phyloP scores from a whole-genome alignment of 2,113 vertebrate genomes.

The Brevimyrus niger region DNA sequence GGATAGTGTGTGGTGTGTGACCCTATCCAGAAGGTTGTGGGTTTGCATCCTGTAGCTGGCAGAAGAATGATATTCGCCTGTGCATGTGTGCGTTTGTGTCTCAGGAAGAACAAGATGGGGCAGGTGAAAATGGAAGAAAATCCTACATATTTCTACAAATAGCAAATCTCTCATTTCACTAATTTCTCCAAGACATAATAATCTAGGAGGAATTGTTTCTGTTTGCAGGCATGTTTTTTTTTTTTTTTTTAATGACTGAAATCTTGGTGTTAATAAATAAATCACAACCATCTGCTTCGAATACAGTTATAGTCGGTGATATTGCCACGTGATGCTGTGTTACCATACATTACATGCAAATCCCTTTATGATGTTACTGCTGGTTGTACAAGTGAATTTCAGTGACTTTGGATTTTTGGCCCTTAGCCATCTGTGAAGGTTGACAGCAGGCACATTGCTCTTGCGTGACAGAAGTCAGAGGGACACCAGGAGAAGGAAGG shows the following conservation, averaged over 20 bases:
- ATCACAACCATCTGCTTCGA: constrained; percentile 21
- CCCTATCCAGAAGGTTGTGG: background rate
- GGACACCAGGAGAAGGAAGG: constrained; percentile 20
- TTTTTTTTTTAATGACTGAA: background rate
- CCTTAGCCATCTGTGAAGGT: constrained; percentile 67
- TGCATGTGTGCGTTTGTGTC: background rate
- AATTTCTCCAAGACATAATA: background rate
- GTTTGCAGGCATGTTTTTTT: background rate
- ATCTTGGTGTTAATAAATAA: background rate
- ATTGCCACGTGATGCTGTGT: constrained; percentile 31
- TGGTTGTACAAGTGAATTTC: constrained; percentile 64
- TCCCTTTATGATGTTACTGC: constrained; percentile 48
- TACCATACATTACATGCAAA: constrained; percentile 20
- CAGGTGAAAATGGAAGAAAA: background rate
- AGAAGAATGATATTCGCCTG: background rate
- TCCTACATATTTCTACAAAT: background rate
- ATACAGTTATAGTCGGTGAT: constrained; percentile 24
- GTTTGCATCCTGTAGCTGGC: background rate
- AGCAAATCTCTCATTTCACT: background rate
- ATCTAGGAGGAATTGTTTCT: background rate
- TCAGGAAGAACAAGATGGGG: background rate
- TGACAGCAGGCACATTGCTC: constrained; percentile 75
- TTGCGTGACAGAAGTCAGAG: constrained; percentile 63
- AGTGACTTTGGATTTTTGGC: constrained; percentile 62
- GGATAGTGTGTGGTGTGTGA: background rate